Conservation (phyloP, 2,113 vertebrate genomes). For the Laticauda colubrina region DNA sequence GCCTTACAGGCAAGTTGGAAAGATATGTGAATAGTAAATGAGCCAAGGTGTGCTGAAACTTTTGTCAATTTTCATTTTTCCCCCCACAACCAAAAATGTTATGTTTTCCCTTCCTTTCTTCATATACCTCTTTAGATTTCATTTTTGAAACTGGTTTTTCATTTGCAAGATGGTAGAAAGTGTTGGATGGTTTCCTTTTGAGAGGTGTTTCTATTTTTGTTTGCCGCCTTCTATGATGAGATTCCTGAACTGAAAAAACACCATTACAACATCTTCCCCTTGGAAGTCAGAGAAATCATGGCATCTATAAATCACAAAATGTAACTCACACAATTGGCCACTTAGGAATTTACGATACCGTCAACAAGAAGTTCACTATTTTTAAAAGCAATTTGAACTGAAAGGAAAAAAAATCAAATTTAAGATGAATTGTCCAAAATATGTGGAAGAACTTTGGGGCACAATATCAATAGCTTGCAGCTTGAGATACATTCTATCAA, state of each 20-base stretch:
- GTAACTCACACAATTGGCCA: not conserved
- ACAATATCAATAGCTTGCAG: not conserved
- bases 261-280: not conserved
- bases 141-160: not conserved
- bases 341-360: not conserved
- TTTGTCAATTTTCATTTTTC: not conserved
- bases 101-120: not conserved
- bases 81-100: not conserved
- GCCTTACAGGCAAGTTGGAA: not conserved
- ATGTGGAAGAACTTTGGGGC: not conserved
- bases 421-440: not conserved
- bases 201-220: not conserved
- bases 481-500: not conserved
- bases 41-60: not conserved
- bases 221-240: not conserved
- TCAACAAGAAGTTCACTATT: not conserved
- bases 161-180: not conserved
- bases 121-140: not conserved
- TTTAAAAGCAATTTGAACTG: not conserved
- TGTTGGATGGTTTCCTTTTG: not conserved
- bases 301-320: not conserved
- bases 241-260: not conserved
- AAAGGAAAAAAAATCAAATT: not conserved
- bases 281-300: not conserved
- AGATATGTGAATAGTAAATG: not conserved